Evolutionary conservation across 2,797 vertebrate genomes (phyloP).

Genomic region (Myoxocephalus aenaeus): DNA sequence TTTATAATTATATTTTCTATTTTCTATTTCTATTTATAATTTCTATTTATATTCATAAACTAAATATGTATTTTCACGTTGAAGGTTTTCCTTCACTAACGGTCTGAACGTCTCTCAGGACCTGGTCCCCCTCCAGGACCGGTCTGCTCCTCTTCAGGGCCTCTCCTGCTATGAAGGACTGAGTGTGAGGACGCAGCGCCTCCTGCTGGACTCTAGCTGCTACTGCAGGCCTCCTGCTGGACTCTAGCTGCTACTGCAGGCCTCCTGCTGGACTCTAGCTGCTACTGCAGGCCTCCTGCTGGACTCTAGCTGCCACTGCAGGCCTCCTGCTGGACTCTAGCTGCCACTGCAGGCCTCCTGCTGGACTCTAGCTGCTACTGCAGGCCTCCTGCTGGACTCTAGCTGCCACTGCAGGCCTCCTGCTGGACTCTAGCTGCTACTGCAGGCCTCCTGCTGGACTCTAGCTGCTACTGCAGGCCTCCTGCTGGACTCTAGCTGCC

Average conservation of each 20-base stretch:
- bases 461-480: conserved; percentile 11
- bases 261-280: neutral
- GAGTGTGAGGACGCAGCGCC: conserved; percentile 60
- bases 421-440: conserved; percentile 20
- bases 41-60: no score
- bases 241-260: no score
- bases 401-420: conserved; percentile 7
- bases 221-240: neutral
- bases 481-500: no score
- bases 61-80: neutral
- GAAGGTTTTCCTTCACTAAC: neutral
- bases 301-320: conserved; percentile 10
- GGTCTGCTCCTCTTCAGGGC: conserved; percentile 52
- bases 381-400: conserved; percentile 30
- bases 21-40: no score
- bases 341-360: neutral
- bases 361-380: neutral
- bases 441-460: neutral
- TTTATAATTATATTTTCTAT: no score
- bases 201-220: conserved; percentile 39
- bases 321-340: neutral
- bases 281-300: conserved; percentile 2
- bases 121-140: conserved; percentile 63
- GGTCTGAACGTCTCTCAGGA: conserved; percentile 57
- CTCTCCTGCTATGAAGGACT: conserved; percentile 66